Evolutionary conservation across 2,797 vertebrate species (phyloP).

Genomic region (Spinibarbus caldwelli): DNA sequence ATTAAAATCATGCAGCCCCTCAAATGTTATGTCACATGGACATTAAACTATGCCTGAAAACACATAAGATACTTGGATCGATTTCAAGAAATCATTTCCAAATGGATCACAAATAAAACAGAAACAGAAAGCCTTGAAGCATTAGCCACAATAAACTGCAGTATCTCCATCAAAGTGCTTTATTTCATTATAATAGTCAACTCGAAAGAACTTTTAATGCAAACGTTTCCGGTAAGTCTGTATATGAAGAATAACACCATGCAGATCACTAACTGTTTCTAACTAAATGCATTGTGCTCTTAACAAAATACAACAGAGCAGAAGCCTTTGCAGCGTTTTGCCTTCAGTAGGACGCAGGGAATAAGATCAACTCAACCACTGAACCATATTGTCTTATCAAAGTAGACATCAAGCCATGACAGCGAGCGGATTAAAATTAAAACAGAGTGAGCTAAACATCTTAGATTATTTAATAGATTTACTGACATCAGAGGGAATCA

Average conservation of each 20-base stretch:
- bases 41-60: not conserved
- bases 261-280: not conserved
- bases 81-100: not conserved
- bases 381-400: slow-evolving; percentile 28
- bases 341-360: not conserved
- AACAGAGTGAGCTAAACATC: slow-evolving; percentile 25
- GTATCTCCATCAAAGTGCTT: not conserved
- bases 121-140: not conserved
- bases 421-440: slow-evolving; percentile 15
- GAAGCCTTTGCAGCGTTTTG: not conserved
- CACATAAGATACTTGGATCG: not conserved
- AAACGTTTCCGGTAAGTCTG: not conserved
- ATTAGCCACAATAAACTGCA: not conserved
- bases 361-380: not conserved
- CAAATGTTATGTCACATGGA: not conserved
- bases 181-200: not conserved
- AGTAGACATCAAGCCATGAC: slow-evolving; percentile 24
- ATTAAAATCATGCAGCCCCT: too few species aligned
- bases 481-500: slow-evolving; percentile 23
- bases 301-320: not conserved
- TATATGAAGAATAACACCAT: not conserved
- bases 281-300: not conserved
- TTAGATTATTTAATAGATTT: slow-evolving; percentile 41
- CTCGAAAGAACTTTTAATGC: not conserved
- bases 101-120: not conserved